Conservation (phyloP, 1,140 invertebrate genomes). For the Melitaea cinxia region DNA sequence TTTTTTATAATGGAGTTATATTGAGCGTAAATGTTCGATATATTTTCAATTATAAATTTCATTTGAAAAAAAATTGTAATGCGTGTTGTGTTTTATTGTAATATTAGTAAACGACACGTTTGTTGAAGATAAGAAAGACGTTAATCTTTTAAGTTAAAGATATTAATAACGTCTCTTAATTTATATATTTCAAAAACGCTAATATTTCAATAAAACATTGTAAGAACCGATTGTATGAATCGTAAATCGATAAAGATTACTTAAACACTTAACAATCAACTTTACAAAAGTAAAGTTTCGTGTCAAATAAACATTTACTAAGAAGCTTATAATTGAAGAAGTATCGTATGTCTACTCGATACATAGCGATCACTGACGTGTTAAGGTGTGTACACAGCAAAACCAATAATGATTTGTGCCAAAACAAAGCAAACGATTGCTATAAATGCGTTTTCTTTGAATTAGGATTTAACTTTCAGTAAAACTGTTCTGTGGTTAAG, state of each 20-base stretch:
- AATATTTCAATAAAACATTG: background rate
- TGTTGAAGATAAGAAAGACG: conserved; percentile 10
- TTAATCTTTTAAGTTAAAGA: conserved; percentile 12
- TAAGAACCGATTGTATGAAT: background rate
- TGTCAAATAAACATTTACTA: too few species aligned
- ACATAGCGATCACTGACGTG: conserved; percentile 5
- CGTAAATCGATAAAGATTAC: too few species aligned
- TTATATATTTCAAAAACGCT: background rate
- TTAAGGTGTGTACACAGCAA: conserved; percentile 28
- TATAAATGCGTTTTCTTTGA: conserved; percentile 10
- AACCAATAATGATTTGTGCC: conserved; percentile 11
- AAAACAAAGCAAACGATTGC: conserved; percentile 6
- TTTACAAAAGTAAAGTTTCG: too few species aligned
- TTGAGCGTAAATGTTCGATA: background rate
- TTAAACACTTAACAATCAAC: too few species aligned
- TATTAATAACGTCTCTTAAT: conserved; percentile 6
- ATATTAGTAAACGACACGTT: background rate
- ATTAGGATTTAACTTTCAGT: background rate
- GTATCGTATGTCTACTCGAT: background rate
- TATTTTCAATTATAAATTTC: background rate
- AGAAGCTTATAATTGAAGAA: background rate
- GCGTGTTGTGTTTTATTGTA: background rate
- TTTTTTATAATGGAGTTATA: background rate
- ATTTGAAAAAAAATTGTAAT: background rate
- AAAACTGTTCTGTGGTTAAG: conserved; percentile 1